Conservation (phyloP, 2,113 vertebrate species). For the Prunella himalayana region DNA sequence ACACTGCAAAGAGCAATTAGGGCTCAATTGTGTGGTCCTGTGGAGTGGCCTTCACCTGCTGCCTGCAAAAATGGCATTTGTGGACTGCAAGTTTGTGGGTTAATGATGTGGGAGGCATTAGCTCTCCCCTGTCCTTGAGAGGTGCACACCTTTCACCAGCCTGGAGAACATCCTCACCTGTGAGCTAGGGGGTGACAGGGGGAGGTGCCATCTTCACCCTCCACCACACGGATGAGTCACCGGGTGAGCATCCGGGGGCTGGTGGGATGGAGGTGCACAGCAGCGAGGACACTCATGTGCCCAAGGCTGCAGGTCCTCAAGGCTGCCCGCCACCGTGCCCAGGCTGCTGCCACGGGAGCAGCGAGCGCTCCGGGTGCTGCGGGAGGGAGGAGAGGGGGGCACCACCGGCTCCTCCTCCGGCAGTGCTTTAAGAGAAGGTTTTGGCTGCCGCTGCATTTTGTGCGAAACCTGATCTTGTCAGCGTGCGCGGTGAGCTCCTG, state of each 20-base stretch:
- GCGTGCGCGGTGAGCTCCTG: not conserved
- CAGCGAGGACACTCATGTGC: not conserved
- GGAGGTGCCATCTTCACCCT: not conserved
- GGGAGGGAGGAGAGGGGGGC: not conserved
- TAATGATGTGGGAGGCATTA: not conserved
- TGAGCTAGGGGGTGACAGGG: not conserved
- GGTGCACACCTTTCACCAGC: not conserved
- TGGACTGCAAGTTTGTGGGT: not conserved
- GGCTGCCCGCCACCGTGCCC: not conserved
- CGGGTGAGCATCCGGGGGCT: accelerated
- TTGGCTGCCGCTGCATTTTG: conserved; percentile 13
- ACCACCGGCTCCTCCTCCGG: not conserved
- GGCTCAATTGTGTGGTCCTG: accelerated
- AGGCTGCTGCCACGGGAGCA: accelerated
- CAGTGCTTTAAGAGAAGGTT: not conserved
- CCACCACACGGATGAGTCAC: accelerated
- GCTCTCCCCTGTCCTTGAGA: not conserved
- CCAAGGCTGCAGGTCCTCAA: accelerated
- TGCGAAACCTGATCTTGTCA: conserved; percentile 38
- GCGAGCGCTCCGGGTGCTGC: not conserved
- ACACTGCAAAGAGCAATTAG: not conserved
- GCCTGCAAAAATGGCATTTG: not conserved
- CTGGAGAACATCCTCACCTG: not conserved
- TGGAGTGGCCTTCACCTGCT: not conserved
- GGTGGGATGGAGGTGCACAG: accelerated